Evolutionary conservation across 2,113 vertebrate genomes (phyloP), one percentile per base, ranked within the genome.

Genomic region (Casuarius casuarius): DNA sequence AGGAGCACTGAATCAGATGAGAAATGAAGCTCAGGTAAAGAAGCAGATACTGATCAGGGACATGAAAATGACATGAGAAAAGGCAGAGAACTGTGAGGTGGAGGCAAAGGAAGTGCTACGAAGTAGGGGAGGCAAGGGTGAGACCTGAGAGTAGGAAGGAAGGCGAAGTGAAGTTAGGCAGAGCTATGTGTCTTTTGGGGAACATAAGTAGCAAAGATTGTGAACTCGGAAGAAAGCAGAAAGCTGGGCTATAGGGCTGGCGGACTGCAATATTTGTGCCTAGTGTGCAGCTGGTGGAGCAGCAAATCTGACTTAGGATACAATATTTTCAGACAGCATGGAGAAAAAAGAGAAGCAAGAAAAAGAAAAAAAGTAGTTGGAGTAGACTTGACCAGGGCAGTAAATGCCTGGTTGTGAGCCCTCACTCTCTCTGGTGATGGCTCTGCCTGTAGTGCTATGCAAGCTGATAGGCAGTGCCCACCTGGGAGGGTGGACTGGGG

Each of bases 101-200:
- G 89, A 94, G 89, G 93, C 90, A 96, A 76, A 46, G 66, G 66
- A 68, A 96, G 87, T 72, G 62, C 90, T 96, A 73, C 1, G 2
- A 86, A 95, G 90, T 58, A 62, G 58, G 31, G 31, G 61, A 95
- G 42, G 12, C 63, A 83, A 87, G 51, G 49, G 31, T 48, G 48
- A 95, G 21, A 38, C 31, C 61, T 59, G 49, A 84, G 73, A 84
- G 28, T 22, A 54, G 31, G 40, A 84, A 1, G 12, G 31, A 71
- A 89, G 72, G 61, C 93, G 29, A 33, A 25, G 33, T 28, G 58
- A 90, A 52, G 73, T 78, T 35, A 81, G 40, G 48, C 42, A 52
- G 61, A 81, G 13, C 31, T 63, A 3, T 8, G 1, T 42, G 11
- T 51, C 51, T 35, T 35, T 29, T 51, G 49, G 68, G 49, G 51